Conservation (phyloP, 1,140 invertebrate species). For the Phortica variegata region DNA sequence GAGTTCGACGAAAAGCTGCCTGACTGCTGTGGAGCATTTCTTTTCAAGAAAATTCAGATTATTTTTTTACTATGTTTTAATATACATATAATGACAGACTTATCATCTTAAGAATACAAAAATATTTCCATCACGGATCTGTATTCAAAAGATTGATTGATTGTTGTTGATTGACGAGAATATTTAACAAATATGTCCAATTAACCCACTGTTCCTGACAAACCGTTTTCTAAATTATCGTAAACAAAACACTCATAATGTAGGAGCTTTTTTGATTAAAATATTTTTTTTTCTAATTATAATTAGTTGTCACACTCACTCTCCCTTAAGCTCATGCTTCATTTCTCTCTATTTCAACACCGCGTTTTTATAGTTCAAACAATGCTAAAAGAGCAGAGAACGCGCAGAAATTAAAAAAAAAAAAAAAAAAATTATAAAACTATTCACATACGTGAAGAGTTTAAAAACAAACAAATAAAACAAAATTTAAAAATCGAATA, state of each 20-base stretch:
- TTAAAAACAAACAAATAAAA: conserved; percentile 1
- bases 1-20: no score
- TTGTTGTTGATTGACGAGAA: conserved; percentile 33
- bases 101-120: conserved; percentile 15
- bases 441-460: no score
- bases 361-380: conserved; percentile 6
- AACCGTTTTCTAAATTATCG: no score
- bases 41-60: conserved; percentile 3
- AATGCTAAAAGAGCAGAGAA: conserved; percentile 11
- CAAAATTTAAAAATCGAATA: conserved; percentile 21
- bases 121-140: conserved; percentile 13
- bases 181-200: neutral
- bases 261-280: neutral
- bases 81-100: neutral
- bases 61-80: no score
- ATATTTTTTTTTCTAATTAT: conserved; percentile 5
- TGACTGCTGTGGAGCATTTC: conserved; percentile 11
- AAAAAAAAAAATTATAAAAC: conserved; percentile 4
- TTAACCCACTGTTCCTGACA: no score
- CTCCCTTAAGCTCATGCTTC: conserved; percentile 7
- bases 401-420: conserved; percentile 8
- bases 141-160: conserved; percentile 11
- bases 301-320: conserved; percentile 14
- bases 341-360: neutral
- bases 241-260: neutral